Conservation (phyloP, 2,113 vertebrate genomes). For the Pachyramphus minor region DNA sequence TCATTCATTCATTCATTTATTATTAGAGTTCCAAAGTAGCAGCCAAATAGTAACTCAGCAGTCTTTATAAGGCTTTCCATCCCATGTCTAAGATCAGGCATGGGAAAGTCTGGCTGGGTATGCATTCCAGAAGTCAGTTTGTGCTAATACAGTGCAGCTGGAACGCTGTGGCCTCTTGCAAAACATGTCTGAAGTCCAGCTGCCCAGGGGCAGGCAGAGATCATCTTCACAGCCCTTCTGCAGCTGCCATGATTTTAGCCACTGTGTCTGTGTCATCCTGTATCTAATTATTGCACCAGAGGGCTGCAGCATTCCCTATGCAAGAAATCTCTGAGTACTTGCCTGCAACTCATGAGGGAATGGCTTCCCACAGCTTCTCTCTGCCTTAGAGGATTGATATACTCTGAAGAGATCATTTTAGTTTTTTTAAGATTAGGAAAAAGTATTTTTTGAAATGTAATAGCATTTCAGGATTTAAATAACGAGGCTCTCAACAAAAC, state of each 20-base stretch:
- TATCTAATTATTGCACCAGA: slow-evolving; percentile 32
- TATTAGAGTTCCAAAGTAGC: not conserved
- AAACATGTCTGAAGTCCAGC: not conserved
- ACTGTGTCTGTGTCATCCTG: not conserved
- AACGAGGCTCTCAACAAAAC: not conserved
- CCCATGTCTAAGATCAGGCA: not conserved
- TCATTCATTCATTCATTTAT: not conserved
- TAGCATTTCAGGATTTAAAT: slow-evolving; percentile 9
- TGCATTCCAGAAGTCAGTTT: not conserved
- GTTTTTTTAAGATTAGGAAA: not conserved
- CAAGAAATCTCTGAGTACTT: not conserved
- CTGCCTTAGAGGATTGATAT: not conserved
- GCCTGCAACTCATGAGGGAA: not conserved
- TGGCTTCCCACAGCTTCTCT: slow-evolving; percentile 7
- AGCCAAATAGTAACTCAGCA: not conserved
- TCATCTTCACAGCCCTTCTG: slow-evolving; percentile 26
- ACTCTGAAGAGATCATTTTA: slow-evolving; percentile 6
- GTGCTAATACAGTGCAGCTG: slow-evolving; percentile 11
- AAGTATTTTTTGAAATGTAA: not conserved
- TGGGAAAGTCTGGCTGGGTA: not conserved
- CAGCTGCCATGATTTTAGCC: slow-evolving; percentile 37
- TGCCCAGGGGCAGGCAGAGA: slow-evolving; percentile 18
- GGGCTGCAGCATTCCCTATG: not conserved
- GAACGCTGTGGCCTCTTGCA: not conserved
- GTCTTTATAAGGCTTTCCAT: not conserved